Percentiles rank a stretch among this genome's conserved stretches.
phyloP scores from a whole-genome alignment of 2,113 vertebrate species.

The Glaucidium brasilianum region DNA sequence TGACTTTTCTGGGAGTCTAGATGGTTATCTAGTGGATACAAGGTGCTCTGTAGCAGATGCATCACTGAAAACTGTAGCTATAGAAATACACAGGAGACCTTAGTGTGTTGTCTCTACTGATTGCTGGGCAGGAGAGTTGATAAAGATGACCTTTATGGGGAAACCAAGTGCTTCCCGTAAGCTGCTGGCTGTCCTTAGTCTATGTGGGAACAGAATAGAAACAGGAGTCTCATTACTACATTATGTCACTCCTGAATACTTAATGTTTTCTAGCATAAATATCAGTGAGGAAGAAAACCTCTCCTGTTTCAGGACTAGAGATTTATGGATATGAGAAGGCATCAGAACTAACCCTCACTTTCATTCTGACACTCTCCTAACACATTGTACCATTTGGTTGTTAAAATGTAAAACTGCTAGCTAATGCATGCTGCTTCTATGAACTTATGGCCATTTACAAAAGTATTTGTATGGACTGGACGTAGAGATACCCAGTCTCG shows the following conservation, averaged over 20 bases:
- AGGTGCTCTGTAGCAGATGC: neutral
- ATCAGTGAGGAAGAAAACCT: neutral
- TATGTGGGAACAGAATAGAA: rapidly evolving
- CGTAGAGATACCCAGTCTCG: neutral
- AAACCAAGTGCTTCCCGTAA: neutral
- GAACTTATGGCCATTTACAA: neutral
- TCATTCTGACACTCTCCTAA: neutral
- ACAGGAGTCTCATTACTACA: neutral
- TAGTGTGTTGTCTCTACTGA: neutral
- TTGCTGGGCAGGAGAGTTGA: neutral
- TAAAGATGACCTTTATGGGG: neutral
- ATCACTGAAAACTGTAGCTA: neutral
- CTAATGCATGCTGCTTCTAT: neutral
- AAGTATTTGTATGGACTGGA: neutral
- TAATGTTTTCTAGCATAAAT: neutral
- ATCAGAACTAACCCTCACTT: neutral
- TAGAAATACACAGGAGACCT: neutral
- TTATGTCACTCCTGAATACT: neutral
- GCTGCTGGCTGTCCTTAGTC: neutral
- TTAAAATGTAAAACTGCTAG: neutral
- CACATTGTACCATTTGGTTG: neutral
- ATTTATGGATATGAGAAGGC: neutral
- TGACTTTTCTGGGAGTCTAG: neutral
- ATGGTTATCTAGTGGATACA: neutral
- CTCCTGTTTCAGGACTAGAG: neutral